Conservation (phyloP, 1,140 invertebrate species). For the Proales similis region DNA sequence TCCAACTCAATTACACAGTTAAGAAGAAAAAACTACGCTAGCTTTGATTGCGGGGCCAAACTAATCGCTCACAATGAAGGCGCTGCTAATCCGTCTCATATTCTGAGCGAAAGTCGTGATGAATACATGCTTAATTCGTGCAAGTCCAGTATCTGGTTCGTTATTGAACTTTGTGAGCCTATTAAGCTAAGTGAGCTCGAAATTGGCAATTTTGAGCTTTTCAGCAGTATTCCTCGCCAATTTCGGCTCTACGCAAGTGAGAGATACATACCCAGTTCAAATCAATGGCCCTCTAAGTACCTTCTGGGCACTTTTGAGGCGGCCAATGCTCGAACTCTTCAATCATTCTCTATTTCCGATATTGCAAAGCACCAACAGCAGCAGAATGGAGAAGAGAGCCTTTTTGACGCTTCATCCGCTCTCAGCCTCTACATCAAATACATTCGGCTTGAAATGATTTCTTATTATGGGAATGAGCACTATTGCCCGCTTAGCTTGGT, state of each 20-base stretch:
- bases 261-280: constrained; percentile 41
- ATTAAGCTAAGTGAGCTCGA: constrained; percentile 77
- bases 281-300: constrained; percentile 2
- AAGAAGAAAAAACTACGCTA: constrained; percentile 59
- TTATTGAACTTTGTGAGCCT: constrained; percentile 92
- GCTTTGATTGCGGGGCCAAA: constrained; percentile 92
- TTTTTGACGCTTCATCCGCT: not conserved
- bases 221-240: constrained; percentile 87
- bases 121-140: constrained; percentile 98
- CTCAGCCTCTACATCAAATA: constrained; percentile 62
- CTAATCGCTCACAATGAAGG: constrained; percentile 83
- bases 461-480: constrained; percentile 89
- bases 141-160: constrained; percentile 64
- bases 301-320: not conserved
- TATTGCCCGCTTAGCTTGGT: constrained; percentile 76
- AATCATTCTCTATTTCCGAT: not conserved
- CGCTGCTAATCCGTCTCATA: constrained; percentile 67
- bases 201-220: constrained; percentile 93
- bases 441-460: constrained; percentile 64
- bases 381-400: not conserved
- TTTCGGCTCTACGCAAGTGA: constrained; percentile 74
- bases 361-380: not conserved
- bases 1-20: not conserved
- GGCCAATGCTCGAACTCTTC: not conserved
- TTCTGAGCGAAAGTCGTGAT: constrained; percentile 78